phyloP scores from a whole-genome alignment of 1,140 invertebrate species.

The Stegodyphus dumicola region DNA sequence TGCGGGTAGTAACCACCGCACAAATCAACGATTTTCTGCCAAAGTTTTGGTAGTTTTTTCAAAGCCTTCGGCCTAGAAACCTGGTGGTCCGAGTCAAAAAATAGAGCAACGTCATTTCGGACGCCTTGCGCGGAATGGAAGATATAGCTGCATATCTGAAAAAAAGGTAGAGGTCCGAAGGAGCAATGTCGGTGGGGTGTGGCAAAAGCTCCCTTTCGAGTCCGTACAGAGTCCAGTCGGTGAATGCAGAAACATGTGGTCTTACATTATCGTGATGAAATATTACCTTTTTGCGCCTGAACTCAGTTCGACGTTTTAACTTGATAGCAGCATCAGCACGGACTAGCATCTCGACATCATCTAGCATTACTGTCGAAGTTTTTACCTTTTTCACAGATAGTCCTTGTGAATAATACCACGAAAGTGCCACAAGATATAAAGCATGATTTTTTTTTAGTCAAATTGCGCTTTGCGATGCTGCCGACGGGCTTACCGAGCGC shows the following conservation, averaged over 20 bases:
- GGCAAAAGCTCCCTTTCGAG: neutral
- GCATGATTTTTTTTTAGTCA: neutral
- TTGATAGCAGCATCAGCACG: neutral
- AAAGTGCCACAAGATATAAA: neutral
- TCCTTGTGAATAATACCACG: neutral
- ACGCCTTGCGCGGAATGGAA: neutral
- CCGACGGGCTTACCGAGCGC: neutral
- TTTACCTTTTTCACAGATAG: neutral
- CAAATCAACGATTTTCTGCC: neutral
- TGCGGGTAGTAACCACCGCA: no score
- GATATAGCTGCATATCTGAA: neutral
- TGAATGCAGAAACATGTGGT: neutral
- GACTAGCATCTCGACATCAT: neutral
- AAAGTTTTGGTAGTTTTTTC: neutral
- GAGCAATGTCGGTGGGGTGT: neutral
- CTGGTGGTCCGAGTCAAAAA: neutral
- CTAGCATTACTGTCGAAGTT: neutral
- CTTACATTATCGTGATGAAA: neutral
- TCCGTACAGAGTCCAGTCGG: neutral
- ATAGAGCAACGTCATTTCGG: neutral
- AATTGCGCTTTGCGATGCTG: neutral
- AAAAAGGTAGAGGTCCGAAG: neutral
- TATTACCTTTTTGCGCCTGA: neutral
- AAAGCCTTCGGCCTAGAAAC: neutral
- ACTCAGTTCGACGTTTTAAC: neutral